Percentiles rank a stretch among this genome's conserved stretches.
phyloP scores from a whole-genome alignment of 2,113 vertebrate species.

The Nannobrachium achirus region DNA sequence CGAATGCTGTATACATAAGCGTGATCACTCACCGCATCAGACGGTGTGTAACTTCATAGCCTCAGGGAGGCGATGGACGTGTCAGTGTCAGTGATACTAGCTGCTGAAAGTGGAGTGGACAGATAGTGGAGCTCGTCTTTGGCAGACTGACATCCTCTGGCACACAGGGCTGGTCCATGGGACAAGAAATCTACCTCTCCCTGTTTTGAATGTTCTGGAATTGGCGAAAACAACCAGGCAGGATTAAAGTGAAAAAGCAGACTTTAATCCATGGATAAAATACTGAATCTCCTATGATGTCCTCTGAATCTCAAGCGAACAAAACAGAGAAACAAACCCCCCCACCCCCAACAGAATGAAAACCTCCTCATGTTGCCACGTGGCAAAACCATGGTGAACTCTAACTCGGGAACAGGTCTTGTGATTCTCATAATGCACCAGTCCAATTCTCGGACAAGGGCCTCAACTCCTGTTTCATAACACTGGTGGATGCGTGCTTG shows the following conservation, averaged over 20 bases:
- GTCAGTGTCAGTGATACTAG: slow-evolving; percentile 7
- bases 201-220: slow-evolving; percentile 20
- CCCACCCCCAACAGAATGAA: too few species aligned
- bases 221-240: slow-evolving; percentile 37
- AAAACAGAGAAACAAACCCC: neutral
- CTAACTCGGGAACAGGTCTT: slow-evolving; percentile 10
- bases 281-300: slow-evolving; percentile 5
- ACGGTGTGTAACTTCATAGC: neutral
- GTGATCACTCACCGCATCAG: neutral
- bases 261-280: slow-evolving; percentile 43
- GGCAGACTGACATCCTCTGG: slow-evolving; percentile 45
- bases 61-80: slow-evolving; percentile 7
- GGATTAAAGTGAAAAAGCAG: slow-evolving; percentile 51
- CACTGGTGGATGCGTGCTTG: too few species aligned
- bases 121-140: slow-evolving; percentile 31
- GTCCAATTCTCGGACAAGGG: neutral
- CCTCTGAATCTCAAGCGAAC: slow-evolving; percentile 8
- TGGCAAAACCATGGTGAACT: neutral
- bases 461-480: too few species aligned
- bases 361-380: neutral
- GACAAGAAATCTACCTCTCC: slow-evolving; percentile 35
- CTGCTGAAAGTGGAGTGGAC: slow-evolving; percentile 26
- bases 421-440: neutral
- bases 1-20: too few species aligned
- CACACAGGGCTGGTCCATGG: neutral